Evolutionary conservation across 2,797 vertebrate species (phyloP).

Genomic region (Thamnophis elegans): DNA sequence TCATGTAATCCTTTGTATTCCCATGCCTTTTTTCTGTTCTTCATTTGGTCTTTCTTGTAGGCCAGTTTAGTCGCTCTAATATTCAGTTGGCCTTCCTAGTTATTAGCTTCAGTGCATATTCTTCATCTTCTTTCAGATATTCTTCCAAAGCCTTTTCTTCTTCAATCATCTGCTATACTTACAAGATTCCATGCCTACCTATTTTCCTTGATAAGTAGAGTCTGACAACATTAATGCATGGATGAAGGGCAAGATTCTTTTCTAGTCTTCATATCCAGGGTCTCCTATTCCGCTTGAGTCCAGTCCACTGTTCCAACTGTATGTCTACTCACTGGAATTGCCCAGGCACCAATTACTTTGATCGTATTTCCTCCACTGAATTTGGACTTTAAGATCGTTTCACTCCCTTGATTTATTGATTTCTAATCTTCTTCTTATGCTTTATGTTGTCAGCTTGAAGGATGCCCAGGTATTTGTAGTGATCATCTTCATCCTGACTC

Average conservation of each 20-base stretch:
- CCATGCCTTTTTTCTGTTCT: neutral
- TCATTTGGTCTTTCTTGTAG: neutral
- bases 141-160: neutral
- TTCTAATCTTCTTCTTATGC: neutral
- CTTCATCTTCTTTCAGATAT: neutral
- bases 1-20: neutral
- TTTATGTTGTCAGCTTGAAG: neutral
- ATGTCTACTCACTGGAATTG: neutral
- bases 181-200: neutral
- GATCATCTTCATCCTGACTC: neutral
- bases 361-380: neutral
- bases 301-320: neutral
- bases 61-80: neutral
- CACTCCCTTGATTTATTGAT: neutral
- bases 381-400: neutral
- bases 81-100: neutral
- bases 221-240: neutral
- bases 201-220: neutral
- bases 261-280: neutral
- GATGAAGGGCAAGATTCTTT: neutral
- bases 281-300: neutral
- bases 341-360: neutral
- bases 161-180: neutral
- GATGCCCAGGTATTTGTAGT: neutral
- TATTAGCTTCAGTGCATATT: neutral